These are phyloP conservation scores for Galaxea fascicularis DNA, from an alignment of 92 coral and sea anemone genomes.

Conservation along the genomic window DNA sequence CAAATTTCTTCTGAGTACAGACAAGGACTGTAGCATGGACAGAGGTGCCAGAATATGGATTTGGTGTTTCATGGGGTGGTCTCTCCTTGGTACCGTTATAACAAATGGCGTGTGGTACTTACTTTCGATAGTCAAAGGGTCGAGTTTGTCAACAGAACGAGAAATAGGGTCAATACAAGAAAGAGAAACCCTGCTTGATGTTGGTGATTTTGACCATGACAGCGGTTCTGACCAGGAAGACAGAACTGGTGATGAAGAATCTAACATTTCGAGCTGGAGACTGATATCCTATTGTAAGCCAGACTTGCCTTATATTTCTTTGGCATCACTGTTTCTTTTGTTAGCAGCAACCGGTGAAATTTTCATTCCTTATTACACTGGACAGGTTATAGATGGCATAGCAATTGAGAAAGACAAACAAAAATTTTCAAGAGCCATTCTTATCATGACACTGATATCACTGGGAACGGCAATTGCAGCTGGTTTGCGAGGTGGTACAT, in stretches of 20 bases:
- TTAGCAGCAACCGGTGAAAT: constrained; percentile 93
- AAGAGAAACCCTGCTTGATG: constrained; percentile 59
- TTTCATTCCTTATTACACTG: constrained; percentile 94
- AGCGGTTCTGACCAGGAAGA: constrained; percentile 28
- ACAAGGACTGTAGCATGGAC: constrained; percentile 74
- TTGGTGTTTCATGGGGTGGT: constrained; percentile 81
- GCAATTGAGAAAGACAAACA: constrained; percentile 87
- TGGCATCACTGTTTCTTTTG: constrained; percentile 82
- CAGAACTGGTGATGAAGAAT: constrained; percentile 21
- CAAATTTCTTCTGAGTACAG: constrained; percentile 89
- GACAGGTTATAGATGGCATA: constrained; percentile 94
- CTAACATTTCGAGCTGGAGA: constrained; percentile 68
- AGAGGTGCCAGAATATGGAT: constrained; percentile 65
- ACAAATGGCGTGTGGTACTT: constrained; percentile 73
- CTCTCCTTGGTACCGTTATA: constrained; percentile 55
- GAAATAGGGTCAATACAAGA: constrained; percentile 86
- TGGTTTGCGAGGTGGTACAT: constrained; percentile 93
- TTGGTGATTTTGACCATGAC: constrained; percentile 43
- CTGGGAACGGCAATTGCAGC: constrained; percentile 85
- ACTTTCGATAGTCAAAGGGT: constrained; percentile 60
- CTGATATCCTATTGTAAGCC: constrained; percentile 88
- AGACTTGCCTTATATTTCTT: constrained; percentile 75
- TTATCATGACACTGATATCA: constrained; percentile 82
- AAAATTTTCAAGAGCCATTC: constrained; percentile 72
- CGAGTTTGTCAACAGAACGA: constrained; percentile 63